Percentiles rank a stretch among this genome's conserved stretches.
These are phyloP conservation scores for Orthonyx spaldingii DNA, from an alignment of 2,113 vertebrate genomes.

Conservation along the genomic window DNA sequence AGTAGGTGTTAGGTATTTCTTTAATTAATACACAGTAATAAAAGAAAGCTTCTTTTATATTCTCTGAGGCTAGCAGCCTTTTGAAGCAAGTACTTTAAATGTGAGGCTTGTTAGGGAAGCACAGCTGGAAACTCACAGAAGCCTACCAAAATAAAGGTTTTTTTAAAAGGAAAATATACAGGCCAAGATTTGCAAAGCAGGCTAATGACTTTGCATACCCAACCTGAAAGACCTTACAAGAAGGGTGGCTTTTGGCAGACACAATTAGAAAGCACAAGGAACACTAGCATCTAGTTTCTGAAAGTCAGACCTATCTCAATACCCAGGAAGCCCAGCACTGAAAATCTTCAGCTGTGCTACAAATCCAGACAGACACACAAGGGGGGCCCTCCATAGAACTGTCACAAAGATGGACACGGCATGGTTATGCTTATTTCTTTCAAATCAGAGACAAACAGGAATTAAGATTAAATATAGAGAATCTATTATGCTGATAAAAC, in stretches of 20 bases:
- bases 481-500: neutral
- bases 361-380: neutral
- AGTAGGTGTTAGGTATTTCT: neutral
- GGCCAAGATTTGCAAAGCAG: conserved; percentile 1
- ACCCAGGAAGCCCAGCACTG: neutral
- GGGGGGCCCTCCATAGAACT: neutral
- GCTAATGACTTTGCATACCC: neutral
- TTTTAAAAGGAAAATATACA: neutral
- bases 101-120: neutral
- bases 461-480: neutral
- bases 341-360: neutral
- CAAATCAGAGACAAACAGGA: neutral
- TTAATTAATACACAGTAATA: conserved; percentile 39
- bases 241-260: neutral
- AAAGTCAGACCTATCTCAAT: neutral
- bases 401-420: neutral
- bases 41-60: neutral
- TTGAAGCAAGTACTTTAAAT: conserved; percentile 36
- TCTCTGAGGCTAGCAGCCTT: conserved; percentile 17
- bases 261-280: neutral
- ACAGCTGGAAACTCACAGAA: conserved; percentile 6
- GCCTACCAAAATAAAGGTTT: neutral
- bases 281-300: neutral
- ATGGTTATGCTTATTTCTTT: neutral
- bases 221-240: neutral